These are phyloP conservation scores for Hiodon tergisus DNA, from an alignment of 2,113 vertebrate species.

Conservation along the genomic window DNA sequence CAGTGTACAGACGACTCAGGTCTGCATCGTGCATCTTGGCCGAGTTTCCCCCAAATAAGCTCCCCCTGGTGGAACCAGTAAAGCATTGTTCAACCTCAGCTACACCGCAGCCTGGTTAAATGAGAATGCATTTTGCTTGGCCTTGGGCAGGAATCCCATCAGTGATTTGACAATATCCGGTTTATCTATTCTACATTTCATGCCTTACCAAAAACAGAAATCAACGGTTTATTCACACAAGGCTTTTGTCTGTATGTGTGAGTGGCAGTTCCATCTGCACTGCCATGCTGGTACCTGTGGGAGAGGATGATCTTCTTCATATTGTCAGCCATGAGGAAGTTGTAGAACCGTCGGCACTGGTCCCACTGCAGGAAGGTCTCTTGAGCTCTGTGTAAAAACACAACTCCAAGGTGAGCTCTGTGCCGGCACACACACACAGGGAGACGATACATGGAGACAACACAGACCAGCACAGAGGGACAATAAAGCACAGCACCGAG, in stretches of 20 bases:
- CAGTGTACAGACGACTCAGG: constrained; percentile 80
- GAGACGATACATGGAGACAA: not conserved
- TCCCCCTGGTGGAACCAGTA: constrained; percentile 63
- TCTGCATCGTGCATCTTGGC: constrained; percentile 75
- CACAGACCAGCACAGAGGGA: not conserved
- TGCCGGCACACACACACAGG: constrained; percentile 20
- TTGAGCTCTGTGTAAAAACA: constrained; percentile 73
- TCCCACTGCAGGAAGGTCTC: constrained; percentile 99
- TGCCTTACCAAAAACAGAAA: too few species aligned
- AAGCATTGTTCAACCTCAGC: not conserved
- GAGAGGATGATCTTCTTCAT: constrained; percentile 99
- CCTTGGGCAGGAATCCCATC: not conserved
- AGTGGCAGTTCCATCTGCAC: not conserved
- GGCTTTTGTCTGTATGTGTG: too few species aligned
- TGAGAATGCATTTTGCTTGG: not conserved
- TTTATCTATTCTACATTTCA: too few species aligned
- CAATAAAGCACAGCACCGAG: not conserved
- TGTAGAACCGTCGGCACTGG: constrained; percentile 93
- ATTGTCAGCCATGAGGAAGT: constrained; percentile 99
- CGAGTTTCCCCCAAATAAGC: constrained; percentile 73
- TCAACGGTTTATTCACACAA: too few species aligned
- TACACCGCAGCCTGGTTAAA: not conserved
- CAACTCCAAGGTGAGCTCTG: constrained; percentile 1
- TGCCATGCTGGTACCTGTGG: constrained; percentile 73
- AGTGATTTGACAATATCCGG: too few species aligned